Evolutionary conservation across 1,140 invertebrate species (phyloP).

Genomic region (Anastrepha ludens): DNA sequence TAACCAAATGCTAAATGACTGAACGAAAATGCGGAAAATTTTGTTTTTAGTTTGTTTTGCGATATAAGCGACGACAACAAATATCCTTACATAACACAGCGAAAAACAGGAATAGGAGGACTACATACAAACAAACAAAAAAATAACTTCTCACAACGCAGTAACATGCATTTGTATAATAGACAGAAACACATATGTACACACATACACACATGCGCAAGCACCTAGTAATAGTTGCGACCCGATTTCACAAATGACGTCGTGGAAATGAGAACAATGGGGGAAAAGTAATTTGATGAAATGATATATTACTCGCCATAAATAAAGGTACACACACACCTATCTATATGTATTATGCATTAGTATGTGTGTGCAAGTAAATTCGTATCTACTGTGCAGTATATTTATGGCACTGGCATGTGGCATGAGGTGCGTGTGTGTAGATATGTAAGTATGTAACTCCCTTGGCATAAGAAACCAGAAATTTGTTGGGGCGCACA

Average conservation of each 20-base stretch:
- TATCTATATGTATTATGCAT: neutral
- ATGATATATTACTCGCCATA: conserved; percentile 31
- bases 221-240: conserved; percentile 9
- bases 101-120: neutral
- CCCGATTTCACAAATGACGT: conserved; percentile 40
- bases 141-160: neutral
- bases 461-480: conserved; percentile 14
- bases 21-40: neutral
- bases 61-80: neutral
- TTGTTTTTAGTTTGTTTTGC: too few relatives aligned
- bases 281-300: conserved; percentile 46
- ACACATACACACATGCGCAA: neutral
- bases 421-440: neutral
- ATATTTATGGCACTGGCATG: conserved; percentile 13
- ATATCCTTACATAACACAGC: neutral
- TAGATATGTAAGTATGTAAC: neutral
- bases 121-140: neutral
- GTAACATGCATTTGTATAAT: too few relatives aligned
- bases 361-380: neutral
- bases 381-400: neutral
- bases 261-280: conserved; percentile 49
- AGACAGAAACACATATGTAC: too few relatives aligned
- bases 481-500: conserved; percentile 19
- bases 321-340: too few relatives aligned
- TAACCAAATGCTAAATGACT: neutral